These are phyloP conservation scores for Smittia sp. DNA, from an alignment of 2,888 invertebrate genomes.

Conservation along the genomic window DNA sequence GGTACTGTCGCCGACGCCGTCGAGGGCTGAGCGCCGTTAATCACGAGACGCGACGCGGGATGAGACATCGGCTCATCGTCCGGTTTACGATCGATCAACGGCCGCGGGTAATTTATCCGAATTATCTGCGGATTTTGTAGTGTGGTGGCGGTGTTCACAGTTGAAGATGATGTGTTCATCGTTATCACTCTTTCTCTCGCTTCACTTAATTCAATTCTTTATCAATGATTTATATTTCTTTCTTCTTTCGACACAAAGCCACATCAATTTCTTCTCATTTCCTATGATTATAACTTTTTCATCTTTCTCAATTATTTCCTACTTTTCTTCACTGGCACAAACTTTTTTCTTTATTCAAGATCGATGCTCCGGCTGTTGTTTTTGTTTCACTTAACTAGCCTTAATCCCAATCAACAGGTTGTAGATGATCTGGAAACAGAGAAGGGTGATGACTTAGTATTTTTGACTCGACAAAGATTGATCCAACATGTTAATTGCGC, in stretches of 20 bases:
- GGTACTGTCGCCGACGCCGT: conserved; percentile 35
- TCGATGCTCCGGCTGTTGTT: background rate
- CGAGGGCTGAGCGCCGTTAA: conserved; percentile 14
- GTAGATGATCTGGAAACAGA: conserved; percentile 13
- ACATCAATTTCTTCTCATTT: conserved; percentile 9
- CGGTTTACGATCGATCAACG: conserved; percentile 29
- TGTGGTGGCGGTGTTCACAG: conserved; percentile 9
- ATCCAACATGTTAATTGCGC: background rate
- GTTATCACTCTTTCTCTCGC: conserved; percentile 21
- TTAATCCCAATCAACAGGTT: conserved; percentile 22
- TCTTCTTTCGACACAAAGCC: conserved; percentile 1
- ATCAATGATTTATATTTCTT: conserved; percentile 14
- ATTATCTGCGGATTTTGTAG: conserved; percentile 37
- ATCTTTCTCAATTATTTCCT: conserved; percentile 14
- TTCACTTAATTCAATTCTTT: conserved; percentile 7
- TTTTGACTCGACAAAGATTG: background rate
- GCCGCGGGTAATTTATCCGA: conserved; percentile 35
- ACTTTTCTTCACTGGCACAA: conserved; percentile 5
- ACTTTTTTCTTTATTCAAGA: background rate
- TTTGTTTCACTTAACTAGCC: background rate
- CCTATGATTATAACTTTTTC: background rate
- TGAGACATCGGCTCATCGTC: conserved; percentile 13
- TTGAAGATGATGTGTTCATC: conserved; percentile 28
- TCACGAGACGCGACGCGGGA: background rate
- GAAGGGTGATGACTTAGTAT: background rate